Conservation (phyloP, 2,797 vertebrate species). For the Hippopotamyrus pictus region DNA sequence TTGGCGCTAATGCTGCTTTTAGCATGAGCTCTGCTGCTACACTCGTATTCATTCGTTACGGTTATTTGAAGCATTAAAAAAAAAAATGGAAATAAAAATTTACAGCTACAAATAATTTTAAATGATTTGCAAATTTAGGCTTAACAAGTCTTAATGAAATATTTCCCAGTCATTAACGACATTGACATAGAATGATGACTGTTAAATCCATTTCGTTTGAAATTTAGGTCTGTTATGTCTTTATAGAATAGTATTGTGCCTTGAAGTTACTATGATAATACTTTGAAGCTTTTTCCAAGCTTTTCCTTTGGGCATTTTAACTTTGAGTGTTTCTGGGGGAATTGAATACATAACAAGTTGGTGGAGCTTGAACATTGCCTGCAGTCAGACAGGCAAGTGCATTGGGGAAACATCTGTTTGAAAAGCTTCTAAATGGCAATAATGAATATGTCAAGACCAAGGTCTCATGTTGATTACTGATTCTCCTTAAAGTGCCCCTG, state of each 20-base stretch:
- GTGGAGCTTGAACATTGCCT: slow-evolving; percentile 34
- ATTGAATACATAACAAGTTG: slow-evolving; percentile 34
- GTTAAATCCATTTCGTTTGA: slow-evolving; percentile 40
- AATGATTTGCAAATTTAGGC: slow-evolving; percentile 35
- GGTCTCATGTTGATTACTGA: slow-evolving; percentile 27
- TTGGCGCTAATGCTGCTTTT: background rate
- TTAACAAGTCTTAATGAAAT: slow-evolving; percentile 32
- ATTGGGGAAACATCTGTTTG: slow-evolving; percentile 7
- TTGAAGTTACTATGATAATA: slow-evolving; percentile 53
- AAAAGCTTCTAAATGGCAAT: slow-evolving; percentile 43
- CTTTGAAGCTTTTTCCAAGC: slow-evolving; percentile 47
- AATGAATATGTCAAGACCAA: slow-evolving; percentile 37
- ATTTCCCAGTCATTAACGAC: slow-evolving; percentile 32
- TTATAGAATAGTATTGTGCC: slow-evolving; percentile 55
- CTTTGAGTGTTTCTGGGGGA: slow-evolving; percentile 47
- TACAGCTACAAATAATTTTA: background rate
- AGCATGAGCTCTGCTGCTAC: slow-evolving; percentile 1
- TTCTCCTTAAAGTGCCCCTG: slow-evolving; percentile 6
- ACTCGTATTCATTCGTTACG: background rate
- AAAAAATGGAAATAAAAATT: background rate
- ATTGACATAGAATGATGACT: slow-evolving; percentile 27
- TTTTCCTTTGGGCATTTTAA: slow-evolving; percentile 47
- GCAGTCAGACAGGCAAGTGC: slow-evolving; percentile 32
- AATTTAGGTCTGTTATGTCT: slow-evolving; percentile 42
- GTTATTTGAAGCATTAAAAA: background rate